phyloP scores from a whole-genome alignment of 2,888 invertebrate genomes.

The Apodemia duryi region DNA sequence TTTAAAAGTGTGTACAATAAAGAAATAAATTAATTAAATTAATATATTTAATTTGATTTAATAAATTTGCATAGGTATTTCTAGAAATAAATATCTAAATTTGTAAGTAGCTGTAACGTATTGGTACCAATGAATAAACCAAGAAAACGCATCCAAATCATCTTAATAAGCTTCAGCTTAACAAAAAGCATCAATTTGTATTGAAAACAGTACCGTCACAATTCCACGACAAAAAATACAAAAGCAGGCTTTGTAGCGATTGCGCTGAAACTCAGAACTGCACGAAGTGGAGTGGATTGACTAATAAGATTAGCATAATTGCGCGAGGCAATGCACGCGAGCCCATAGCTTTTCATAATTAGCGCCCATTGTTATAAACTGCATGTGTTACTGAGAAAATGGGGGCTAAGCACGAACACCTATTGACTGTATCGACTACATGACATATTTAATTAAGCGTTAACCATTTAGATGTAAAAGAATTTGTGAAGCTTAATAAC shows the following conservation, averaged over 20 bases:
- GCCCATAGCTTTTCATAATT: conserved; percentile 67
- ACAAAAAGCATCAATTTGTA: conserved; percentile 12
- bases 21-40: too few species aligned
- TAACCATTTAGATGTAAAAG: neutral
- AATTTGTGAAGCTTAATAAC: neutral
- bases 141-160: too few species aligned
- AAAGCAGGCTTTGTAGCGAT: conserved; percentile 36
- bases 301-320: conserved; percentile 76
- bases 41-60: too few species aligned
- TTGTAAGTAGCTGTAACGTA: too few species aligned
- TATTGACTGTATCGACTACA: conserved; percentile 1
- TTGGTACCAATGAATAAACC: too few species aligned
- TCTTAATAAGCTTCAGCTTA: conserved; percentile 4
- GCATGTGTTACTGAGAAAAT: conserved; percentile 33
- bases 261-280: conserved; percentile 53
- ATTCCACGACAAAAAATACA: conserved; percentile 25
- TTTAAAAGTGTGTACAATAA: too few species aligned
- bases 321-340: conserved; percentile 58
- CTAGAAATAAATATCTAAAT: too few species aligned
- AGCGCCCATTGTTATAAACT: conserved; percentile 49
- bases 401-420: conserved; percentile 12
- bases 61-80: too few species aligned
- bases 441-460: neutral
- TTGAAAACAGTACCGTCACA: conserved; percentile 25
- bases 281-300: conserved; percentile 62